phyloP scores from a whole-genome alignment of 2,113 vertebrate genomes.

The Passer domesticus region DNA sequence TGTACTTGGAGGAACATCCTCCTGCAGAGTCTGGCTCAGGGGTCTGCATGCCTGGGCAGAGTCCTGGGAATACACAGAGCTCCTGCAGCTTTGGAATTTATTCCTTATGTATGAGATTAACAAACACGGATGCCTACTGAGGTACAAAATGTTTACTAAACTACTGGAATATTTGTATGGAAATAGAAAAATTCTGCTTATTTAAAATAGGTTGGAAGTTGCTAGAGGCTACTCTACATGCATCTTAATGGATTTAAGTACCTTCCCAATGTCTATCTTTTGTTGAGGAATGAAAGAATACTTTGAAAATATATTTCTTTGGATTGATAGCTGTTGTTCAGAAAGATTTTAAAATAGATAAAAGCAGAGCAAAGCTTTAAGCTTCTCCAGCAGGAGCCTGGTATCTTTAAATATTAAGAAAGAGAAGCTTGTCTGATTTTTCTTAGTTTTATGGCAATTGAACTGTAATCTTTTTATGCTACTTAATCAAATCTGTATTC shows the following conservation, averaged over 20 bases:
- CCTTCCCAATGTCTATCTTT: neutral
- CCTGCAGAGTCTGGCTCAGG: neutral
- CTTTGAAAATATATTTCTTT: neutral
- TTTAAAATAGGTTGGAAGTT: slow-evolving; percentile 42
- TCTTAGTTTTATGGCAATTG: slow-evolving; percentile 10
- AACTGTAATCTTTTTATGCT: slow-evolving; percentile 22
- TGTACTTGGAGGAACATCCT: neutral
- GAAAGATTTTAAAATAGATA: slow-evolving; percentile 37
- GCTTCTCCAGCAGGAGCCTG: slow-evolving; percentile 15
- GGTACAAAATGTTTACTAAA: slow-evolving; percentile 9
- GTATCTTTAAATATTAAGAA: slow-evolving; percentile 53
- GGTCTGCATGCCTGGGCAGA: neutral
- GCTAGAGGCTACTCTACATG: neutral
- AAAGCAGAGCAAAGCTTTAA: slow-evolving; percentile 42
- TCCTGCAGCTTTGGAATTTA: neutral
- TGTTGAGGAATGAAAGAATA: slow-evolving; percentile 20
- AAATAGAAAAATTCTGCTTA: slow-evolving; percentile 28
- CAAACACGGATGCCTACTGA: slow-evolving; percentile 11
- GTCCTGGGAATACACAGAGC: neutral
- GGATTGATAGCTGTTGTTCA: neutral
- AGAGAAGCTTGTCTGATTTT: slow-evolving; percentile 17
- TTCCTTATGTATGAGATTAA: slow-evolving; percentile 18
- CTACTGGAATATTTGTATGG: slow-evolving; percentile 13
- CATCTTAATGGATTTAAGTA: slow-evolving; percentile 17
- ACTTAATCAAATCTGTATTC: slow-evolving; percentile 37